These are phyloP conservation scores for Anagrus nilaparvatae DNA, from an alignment of 1,140 invertebrate genomes.

Conservation along the genomic window DNA sequence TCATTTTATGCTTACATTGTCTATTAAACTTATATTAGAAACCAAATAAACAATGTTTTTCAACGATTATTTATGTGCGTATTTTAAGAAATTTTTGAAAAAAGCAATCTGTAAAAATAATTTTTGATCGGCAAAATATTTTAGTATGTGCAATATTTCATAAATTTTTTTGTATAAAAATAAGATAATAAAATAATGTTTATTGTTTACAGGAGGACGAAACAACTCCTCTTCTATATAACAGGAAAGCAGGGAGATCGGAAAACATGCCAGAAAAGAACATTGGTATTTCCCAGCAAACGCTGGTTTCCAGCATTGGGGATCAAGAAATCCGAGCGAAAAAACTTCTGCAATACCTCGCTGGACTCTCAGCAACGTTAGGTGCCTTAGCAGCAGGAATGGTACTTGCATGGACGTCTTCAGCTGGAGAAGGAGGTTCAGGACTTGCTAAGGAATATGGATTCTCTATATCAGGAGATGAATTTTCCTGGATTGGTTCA, in stretches of 20 bases:
- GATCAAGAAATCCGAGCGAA: slow-evolving; percentile 26
- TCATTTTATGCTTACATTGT: no score
- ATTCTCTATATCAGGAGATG: slow-evolving; percentile 39
- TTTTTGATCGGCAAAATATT: no score
- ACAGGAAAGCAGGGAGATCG: slow-evolving; percentile 19
- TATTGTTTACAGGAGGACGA: slow-evolving; percentile 27
- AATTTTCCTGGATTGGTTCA: slow-evolving; percentile 64
- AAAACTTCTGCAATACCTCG: slow-evolving; percentile 57
- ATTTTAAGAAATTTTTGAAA: no score
- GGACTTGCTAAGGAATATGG: slow-evolving; percentile 41
- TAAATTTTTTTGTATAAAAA: no score
- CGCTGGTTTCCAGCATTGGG: slow-evolving; percentile 37
- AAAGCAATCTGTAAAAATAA: no score
- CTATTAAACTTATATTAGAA: no score
- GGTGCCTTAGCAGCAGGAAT: slow-evolving; percentile 53
- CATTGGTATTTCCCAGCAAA: slow-evolving; percentile 47
- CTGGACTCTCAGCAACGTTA: slow-evolving; percentile 49
- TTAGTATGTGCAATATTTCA: no score
- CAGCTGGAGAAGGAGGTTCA: slow-evolving; percentile 48
- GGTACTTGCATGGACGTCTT: slow-evolving; percentile 66
- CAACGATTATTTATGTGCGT: no score
- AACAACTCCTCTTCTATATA: slow-evolving; percentile 20
- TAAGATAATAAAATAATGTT: no score
- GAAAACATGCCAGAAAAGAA: slow-evolving; percentile 35
- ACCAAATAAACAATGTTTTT: no score